phyloP scores from a whole-genome alignment of 2,888 invertebrate genomes.

The Pristionchus arcanus region DNA sequence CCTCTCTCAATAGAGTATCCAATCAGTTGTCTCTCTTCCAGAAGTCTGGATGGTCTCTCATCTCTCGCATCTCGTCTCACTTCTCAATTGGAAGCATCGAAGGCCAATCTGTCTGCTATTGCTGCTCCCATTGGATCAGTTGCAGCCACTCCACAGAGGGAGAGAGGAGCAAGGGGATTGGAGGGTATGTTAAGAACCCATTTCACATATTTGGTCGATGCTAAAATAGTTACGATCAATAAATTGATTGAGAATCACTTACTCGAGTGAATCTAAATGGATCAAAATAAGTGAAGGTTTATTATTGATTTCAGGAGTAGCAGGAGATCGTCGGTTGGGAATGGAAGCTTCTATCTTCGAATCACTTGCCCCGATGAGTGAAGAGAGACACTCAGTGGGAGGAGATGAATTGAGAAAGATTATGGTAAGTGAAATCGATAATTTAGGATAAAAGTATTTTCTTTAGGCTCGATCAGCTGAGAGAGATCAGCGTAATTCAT shows the following conservation, averaged over 20 bases:
- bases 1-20: no score
- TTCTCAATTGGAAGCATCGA: slow-evolving; percentile 34
- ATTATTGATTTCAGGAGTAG: neutral
- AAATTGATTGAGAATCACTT: no score
- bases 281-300: no score
- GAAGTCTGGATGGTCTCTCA: slow-evolving; percentile 24
- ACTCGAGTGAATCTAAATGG: no score
- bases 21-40: neutral
- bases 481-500: neutral
- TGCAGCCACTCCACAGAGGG: neutral
- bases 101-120: slow-evolving; percentile 16
- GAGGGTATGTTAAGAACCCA: neutral
- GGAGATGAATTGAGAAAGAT: neutral
- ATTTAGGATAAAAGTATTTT: neutral
- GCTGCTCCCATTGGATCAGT: neutral
- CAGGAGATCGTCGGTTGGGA: neutral
- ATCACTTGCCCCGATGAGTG: neutral
- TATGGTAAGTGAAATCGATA: neutral
- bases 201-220: no score
- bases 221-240: no score
- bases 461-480: neutral
- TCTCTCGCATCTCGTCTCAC: slow-evolving; percentile 20
- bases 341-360: slow-evolving; percentile 23
- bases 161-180: slow-evolving; percentile 9
- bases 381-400: neutral